Conservation (phyloP, 2,797 vertebrate genomes). For the Aeoliscus strigatus region DNA sequence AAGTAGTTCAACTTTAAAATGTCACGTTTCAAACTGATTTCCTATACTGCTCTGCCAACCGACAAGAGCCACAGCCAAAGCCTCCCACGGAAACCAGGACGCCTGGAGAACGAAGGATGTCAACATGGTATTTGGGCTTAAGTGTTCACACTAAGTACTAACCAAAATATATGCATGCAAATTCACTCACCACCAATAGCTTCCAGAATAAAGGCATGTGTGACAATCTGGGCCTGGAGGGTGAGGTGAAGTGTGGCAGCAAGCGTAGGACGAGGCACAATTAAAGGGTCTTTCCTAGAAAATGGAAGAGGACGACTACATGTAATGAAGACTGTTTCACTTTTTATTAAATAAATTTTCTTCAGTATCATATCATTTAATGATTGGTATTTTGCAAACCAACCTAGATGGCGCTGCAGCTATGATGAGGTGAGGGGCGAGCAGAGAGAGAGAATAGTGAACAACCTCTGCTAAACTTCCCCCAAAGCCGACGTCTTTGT, state of each 20-base stretch:
- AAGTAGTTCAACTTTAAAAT: slow-evolving; percentile 35
- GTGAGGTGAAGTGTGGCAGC: slow-evolving; percentile 62
- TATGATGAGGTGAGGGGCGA: slow-evolving; percentile 68
- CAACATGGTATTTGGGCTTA: slow-evolving; percentile 26
- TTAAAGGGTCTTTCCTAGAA: slow-evolving; percentile 58
- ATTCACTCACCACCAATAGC: slow-evolving; percentile 81
- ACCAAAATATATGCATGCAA: slow-evolving; percentile 13
- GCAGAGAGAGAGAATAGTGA: slow-evolving; percentile 72
- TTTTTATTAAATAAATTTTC: too few species aligned
- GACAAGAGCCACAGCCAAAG: slow-evolving; percentile 30
- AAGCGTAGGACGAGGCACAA: slow-evolving; percentile 57
- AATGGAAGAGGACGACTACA: slow-evolving; percentile 4
- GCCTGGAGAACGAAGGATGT: slow-evolving; percentile 30
- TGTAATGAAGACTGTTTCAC: slow-evolving; percentile 11
- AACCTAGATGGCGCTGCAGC: slow-evolving; percentile 48
- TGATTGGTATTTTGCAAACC: too few species aligned
- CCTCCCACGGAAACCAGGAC: slow-evolving; percentile 39
- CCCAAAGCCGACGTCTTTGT: slow-evolving; percentile 81
- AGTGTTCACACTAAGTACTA: slow-evolving; percentile 3
- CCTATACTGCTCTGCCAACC: slow-evolving; percentile 28
- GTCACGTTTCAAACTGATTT: slow-evolving; percentile 26
- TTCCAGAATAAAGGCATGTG: slow-evolving; percentile 78
- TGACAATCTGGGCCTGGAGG: slow-evolving; percentile 64
- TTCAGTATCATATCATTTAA: too few species aligned
- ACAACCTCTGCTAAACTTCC: slow-evolving; percentile 76